phyloP scores from a whole-genome alignment of 2,888 invertebrate genomes.

The Noctua janthe region DNA sequence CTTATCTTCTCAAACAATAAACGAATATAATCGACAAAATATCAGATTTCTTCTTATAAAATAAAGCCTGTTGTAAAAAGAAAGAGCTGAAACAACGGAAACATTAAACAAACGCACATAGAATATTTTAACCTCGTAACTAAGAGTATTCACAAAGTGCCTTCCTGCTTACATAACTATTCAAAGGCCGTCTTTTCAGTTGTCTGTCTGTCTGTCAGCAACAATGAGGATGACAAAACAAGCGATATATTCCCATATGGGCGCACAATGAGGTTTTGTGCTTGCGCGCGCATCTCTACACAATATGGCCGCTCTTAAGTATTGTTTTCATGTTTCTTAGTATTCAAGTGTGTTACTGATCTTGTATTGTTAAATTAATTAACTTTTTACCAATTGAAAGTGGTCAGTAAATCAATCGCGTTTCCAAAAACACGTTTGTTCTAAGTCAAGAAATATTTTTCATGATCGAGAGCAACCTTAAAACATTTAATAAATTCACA shows the following conservation, averaged over 20 bases:
- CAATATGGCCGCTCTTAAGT: slow-evolving; percentile 76
- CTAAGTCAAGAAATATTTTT: slow-evolving; percentile 17
- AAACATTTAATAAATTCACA: slow-evolving; percentile 43
- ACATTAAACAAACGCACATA: slow-evolving; percentile 58
- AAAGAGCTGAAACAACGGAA: slow-evolving; percentile 42
- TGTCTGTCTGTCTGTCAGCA: slow-evolving; percentile 87
- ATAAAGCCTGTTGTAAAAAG: slow-evolving; percentile 14
- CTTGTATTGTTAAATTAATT: slow-evolving; percentile 59
- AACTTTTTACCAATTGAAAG: slow-evolving; percentile 48
- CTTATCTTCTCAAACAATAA: not conserved
- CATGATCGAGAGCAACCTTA: slow-evolving; percentile 30
- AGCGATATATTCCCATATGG: slow-evolving; percentile 88
- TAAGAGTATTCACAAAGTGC: slow-evolving; percentile 72
- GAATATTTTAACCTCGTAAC: slow-evolving; percentile 69
- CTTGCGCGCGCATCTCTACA: slow-evolving; percentile 73
- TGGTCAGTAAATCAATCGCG: not conserved
- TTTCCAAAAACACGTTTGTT: slow-evolving; percentile 4
- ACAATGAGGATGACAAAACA: slow-evolving; percentile 89
- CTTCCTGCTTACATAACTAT: slow-evolving; percentile 83
- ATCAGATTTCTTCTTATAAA: not conserved
- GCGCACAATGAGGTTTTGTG: slow-evolving; percentile 86
- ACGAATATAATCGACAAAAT: not conserved
- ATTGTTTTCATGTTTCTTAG: slow-evolving; percentile 79
- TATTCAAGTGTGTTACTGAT: slow-evolving; percentile 60
- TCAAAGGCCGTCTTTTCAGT: slow-evolving; percentile 88